Evolutionary conservation across 2,113 vertebrate species (phyloP).

Genomic region (Rhynchomys soricoides): DNA sequence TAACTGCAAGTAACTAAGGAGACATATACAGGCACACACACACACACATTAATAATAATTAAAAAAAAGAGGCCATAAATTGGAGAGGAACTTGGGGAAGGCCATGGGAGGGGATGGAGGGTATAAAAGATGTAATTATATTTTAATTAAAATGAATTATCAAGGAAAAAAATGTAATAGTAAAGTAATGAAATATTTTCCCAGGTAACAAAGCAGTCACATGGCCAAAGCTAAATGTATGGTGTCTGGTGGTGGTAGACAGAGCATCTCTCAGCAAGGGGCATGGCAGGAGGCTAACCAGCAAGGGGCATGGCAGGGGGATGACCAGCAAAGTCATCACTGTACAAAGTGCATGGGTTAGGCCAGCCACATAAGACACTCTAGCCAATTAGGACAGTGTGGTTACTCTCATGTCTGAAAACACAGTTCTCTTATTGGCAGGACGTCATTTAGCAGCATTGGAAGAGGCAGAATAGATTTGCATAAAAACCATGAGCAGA

Average conservation of each 20-base stretch:
- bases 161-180: slow-evolving; percentile 50
- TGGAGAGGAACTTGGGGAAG: not conserved
- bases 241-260: slow-evolving; percentile 23
- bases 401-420: slow-evolving; percentile 72
- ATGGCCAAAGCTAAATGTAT: slow-evolving; percentile 82
- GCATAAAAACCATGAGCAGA: not conserved
- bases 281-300: slow-evolving; percentile 45
- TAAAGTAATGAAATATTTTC: slow-evolving; percentile 80
- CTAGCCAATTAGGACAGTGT: slow-evolving; percentile 67
- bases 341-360: slow-evolving; percentile 58
- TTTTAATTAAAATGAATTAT: not conserved
- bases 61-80: not conserved
- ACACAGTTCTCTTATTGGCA: not conserved
- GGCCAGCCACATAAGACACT: slow-evolving; percentile 60
- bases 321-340: slow-evolving; percentile 70
- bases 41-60: not conserved
- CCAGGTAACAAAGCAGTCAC: slow-evolving; percentile 84
- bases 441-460: not conserved
- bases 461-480: not conserved
- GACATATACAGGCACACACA: not conserved
- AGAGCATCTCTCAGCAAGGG: slow-evolving; percentile 62
- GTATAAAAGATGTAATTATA: not conserved
- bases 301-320: not conserved
- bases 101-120: not conserved
- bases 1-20: not conserved